Evolutionary conservation across 2,113 vertebrate species (phyloP).

Genomic region (Cyprinodon variegatus): DNA sequence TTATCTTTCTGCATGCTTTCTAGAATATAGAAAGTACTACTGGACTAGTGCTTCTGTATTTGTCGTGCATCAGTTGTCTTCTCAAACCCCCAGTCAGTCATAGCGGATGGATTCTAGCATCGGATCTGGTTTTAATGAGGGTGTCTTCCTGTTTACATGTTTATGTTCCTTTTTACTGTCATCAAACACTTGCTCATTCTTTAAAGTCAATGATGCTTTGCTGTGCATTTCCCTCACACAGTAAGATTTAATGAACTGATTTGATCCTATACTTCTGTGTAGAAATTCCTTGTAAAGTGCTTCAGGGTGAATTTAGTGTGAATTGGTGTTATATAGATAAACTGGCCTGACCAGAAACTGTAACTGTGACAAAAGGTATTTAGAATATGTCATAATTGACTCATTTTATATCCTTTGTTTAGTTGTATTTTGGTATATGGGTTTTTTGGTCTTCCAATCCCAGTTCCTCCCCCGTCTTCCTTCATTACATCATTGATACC

Average conservation of each 20-base stretch:
- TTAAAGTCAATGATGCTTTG: neutral
- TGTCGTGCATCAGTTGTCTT: too few relatives aligned
- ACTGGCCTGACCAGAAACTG: neutral
- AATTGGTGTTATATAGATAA: neutral
- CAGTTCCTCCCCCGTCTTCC: neutral
- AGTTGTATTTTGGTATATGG: neutral
- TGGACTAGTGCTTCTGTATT: too few relatives aligned
- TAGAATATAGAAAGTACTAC: too few relatives aligned
- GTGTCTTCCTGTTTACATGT: neutral
- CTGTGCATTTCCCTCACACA: neutral
- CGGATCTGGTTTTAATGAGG: neutral
- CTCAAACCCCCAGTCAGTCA: too few relatives aligned
- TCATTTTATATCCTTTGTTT: neutral
- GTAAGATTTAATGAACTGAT: neutral
- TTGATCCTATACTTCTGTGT: neutral
- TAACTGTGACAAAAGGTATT: neutral
- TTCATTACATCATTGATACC: slow-evolving; percentile 11
- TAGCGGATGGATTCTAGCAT: too few relatives aligned
- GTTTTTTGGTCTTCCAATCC: neutral
- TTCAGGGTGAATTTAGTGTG: neutral
- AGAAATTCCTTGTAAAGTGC: neutral
- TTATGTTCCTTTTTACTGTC: neutral
- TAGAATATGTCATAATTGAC: neutral
- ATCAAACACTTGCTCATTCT: neutral
- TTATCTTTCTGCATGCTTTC: too few relatives aligned